Evolutionary conservation across 2,797 vertebrate species (phyloP).

Genomic region (Malurus leucopterus): DNA sequence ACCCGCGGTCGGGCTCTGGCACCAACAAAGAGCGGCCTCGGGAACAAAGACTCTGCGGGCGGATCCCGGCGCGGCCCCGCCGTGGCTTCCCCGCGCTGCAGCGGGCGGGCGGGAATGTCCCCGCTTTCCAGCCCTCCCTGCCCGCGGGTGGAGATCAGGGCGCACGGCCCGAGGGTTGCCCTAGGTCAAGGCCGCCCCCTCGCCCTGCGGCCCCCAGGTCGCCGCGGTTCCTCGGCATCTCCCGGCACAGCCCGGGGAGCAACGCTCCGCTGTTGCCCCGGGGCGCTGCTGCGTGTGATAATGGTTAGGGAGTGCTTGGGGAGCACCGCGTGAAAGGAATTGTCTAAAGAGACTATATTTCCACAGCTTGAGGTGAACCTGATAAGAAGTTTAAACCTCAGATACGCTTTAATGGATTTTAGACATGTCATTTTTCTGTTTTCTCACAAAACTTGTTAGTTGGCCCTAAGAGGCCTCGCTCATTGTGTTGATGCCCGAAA

Average conservation of each 20-base stretch:
- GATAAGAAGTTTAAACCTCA: not conserved
- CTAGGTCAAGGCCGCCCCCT: not conserved
- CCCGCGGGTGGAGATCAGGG: not conserved
- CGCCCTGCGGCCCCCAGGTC: not conserved
- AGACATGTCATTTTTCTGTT: not conserved
- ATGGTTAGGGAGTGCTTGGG: not conserved
- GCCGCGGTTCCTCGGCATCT: fast-evolving
- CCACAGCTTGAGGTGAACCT: not conserved
- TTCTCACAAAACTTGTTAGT: not conserved
- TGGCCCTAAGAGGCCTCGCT: not conserved
- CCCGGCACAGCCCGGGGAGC: fast-evolving
- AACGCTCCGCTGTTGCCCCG: not conserved
- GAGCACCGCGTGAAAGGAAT: not conserved
- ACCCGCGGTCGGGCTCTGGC: not conserved
- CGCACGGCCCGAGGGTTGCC: not conserved
- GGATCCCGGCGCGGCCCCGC: not conserved
- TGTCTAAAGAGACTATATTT: not conserved
- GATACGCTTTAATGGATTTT: not conserved
- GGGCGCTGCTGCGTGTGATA: not conserved
- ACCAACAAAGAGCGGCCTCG: not conserved
- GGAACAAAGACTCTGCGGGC: constrained; percentile 30
- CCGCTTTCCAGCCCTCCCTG: not conserved
- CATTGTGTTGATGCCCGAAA: not conserved
- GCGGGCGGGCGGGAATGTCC: not conserved
- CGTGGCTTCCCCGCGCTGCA: not conserved